Evolutionary conservation across 2,797 vertebrate species (phyloP).

Genomic region (Monodelphis domestica): DNA sequence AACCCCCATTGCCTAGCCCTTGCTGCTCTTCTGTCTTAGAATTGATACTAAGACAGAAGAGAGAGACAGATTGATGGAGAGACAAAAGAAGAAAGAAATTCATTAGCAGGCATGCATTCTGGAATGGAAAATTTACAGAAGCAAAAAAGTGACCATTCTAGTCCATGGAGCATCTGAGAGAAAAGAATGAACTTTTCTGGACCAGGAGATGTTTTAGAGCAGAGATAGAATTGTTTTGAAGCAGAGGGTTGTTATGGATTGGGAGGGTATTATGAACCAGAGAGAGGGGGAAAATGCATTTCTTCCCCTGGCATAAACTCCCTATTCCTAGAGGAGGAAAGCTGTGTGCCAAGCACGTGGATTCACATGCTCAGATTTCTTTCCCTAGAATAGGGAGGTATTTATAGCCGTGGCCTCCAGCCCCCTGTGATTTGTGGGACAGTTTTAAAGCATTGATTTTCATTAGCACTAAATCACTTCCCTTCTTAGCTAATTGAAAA

Average conservation of each 20-base stretch:
- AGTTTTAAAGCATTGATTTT: conserved; percentile 74
- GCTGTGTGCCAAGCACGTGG: background rate
- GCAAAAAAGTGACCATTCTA: background rate
- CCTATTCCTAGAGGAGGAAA: background rate
- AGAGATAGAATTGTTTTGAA: background rate
- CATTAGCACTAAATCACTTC: conserved; percentile 77
- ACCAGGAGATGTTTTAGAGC: background rate
- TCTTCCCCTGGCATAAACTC: background rate
- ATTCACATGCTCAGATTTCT: background rate
- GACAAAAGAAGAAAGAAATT: too few species aligned
- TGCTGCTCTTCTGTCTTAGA: too few species aligned
- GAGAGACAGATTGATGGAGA: too few species aligned
- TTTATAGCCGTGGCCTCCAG: conserved; percentile 42
- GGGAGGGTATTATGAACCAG: background rate
- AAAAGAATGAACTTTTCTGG: background rate
- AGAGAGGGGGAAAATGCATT: background rate
- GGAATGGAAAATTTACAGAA: background rate
- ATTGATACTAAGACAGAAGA: too few species aligned
- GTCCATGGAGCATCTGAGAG: background rate
- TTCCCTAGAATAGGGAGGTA: conserved; percentile 55
- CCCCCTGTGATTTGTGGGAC: conserved; percentile 70
- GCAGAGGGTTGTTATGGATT: background rate
- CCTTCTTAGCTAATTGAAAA: conserved; percentile 77
- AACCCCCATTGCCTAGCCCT: too few species aligned
- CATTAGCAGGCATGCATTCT: background rate